Percentiles rank a stretch among this genome's conserved stretches.
Conservation (phyloP, 2,888 invertebrate genomes). For the Harpalus rubripes region DNA sequence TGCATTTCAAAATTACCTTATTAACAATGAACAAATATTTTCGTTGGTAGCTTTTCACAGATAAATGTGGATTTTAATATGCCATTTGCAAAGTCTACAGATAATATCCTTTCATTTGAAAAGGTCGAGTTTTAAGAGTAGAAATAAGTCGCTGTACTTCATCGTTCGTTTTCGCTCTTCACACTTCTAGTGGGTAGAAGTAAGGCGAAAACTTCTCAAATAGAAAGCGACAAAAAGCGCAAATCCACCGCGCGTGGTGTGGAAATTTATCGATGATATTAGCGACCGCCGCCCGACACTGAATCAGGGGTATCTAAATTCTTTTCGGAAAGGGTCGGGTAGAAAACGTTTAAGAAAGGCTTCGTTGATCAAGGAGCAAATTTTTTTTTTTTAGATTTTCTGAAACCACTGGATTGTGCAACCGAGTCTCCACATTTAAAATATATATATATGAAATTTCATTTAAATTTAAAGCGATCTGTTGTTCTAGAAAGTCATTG, state of each 20-base stretch:
- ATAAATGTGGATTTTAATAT: not conserved
- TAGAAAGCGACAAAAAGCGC: constrained; percentile 57
- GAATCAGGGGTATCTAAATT: too few species aligned
- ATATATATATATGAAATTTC: too few species aligned
- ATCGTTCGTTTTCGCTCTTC: constrained; percentile 20
- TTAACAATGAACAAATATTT: too few species aligned
- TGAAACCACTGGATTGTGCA: too few species aligned
- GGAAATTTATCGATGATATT: constrained; percentile 64
- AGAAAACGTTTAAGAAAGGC: too few species aligned
- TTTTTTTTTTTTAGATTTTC: too few species aligned
- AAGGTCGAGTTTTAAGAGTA: constrained; percentile 12
- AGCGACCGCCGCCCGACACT: constrained; percentile 56
- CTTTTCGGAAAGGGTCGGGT: too few species aligned
- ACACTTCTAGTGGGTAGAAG: constrained; percentile 34
- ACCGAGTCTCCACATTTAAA: too few species aligned
- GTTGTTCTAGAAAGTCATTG: too few species aligned
- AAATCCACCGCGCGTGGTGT: constrained; percentile 55
- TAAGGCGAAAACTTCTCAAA: constrained; percentile 59
- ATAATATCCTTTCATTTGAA: not conserved
- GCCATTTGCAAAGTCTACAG: not conserved
- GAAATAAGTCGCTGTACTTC: constrained; percentile 2
- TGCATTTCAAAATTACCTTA: too few species aligned
- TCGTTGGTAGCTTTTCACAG: not conserved
- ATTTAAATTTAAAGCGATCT: too few species aligned
- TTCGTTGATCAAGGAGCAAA: too few species aligned